phyloP scores from a whole-genome alignment of 2,797 vertebrate genomes.

The Zalophus californianus region DNA sequence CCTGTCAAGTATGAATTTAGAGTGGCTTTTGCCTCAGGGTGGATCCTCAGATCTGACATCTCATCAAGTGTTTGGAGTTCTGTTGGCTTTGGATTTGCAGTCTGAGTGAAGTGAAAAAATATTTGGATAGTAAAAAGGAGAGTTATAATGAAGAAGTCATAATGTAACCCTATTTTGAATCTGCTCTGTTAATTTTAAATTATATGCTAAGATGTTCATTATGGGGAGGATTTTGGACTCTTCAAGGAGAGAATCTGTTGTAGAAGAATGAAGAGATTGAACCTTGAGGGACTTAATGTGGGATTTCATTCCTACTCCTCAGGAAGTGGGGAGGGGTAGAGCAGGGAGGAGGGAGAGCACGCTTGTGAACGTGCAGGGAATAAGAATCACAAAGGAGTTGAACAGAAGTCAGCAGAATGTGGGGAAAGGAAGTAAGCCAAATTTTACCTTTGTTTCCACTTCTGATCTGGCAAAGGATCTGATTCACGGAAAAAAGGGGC shows the following conservation, averaged over 20 bases:
- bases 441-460: not conserved
- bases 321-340: not conserved
- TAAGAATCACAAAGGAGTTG: not conserved
- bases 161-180: not conserved
- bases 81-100: not conserved
- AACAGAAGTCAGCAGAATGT: not conserved
- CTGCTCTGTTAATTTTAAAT: not conserved
- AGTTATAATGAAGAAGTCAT: not conserved
- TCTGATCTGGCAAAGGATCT: not conserved
- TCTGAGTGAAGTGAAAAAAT: not conserved
- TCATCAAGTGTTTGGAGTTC: not conserved
- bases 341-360: not conserved
- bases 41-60: not conserved
- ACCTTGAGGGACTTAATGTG: not conserved
- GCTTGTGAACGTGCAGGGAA: not conserved
- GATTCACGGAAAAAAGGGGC: not conserved
- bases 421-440: not conserved
- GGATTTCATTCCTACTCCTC: not conserved
- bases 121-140: not conserved
- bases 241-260: not conserved
- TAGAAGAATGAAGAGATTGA: not conserved
- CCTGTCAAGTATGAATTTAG: not conserved
- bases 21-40: not conserved
- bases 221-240: not conserved
- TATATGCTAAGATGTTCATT: not conserved